Evolutionary conservation across 2,888 invertebrate species (phyloP), one percentile per base, ranked within the genome.

Genomic region (Caenorhabditis sp.): DNA sequence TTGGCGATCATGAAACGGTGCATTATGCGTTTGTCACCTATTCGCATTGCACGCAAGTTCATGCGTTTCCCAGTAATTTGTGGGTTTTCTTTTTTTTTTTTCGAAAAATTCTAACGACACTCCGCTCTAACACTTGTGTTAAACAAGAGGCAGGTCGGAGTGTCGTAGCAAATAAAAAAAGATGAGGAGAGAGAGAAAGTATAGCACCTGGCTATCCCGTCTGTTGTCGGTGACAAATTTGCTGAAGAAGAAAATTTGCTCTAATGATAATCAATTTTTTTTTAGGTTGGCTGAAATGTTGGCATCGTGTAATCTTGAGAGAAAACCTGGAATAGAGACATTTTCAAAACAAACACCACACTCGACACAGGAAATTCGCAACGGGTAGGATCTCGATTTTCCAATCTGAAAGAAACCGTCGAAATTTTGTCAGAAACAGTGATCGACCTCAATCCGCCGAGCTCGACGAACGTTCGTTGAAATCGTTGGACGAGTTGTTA

Each of bases 41-140:
- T 23, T 82, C 84, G 4, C 82, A 86, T 43, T 88, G 88, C 53
- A 83, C 88, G 4, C 83, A 86, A 53, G 83, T 88, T 12, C 86
- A 87, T n/a, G 86, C 84, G 4, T 89, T 88, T 69, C 88, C 88
- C 1, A 82, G 76, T 24, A 80, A 85, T 53, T 69, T 87, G 88
- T 88, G 75, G 27, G 69, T 62, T 51, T 51, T 51, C 21, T 51
- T 50, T 19, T 50, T n/a, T n/a, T n/a, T n/a, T n/a, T n/a, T n/a
- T n/a, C n/a, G n/a, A n/a, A n/a, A n/a, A n/a, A n/a, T n/a, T n/a
- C n/a, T n/a, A n/a, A n/a, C n/a, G n/a, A n/a, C n/a, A n/a, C n/a
- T n/a, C n/a, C n/a, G n/a, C n/a, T n/a, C n/a, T n/a, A n/a, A n/a
- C n/a, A n/a, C n/a, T n/a, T n/a, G n/a, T n/a, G n/a, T n/a, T n/a